A percentile compares a stretch with the other conserved stretches of the same genome.
phyloP scores from a whole-genome alignment of 1,140 invertebrate genomes.

The Drosophila neocordata region DNA sequence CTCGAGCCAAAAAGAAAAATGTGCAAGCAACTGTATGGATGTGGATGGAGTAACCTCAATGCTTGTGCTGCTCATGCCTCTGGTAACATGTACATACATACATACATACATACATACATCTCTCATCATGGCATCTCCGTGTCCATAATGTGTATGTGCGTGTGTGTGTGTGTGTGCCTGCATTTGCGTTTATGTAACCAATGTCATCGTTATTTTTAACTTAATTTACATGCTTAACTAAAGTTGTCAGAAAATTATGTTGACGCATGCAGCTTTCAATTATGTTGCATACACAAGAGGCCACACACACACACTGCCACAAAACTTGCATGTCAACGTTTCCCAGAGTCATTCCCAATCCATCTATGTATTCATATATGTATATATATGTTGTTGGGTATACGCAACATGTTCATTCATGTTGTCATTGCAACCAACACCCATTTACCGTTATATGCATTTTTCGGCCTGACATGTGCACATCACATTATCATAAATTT shows the following conservation, averaged over 20 bases:
- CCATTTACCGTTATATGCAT: slow-evolving; percentile 43
- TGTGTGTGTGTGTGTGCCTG: slow-evolving; percentile 38
- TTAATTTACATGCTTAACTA: slow-evolving; percentile 81
- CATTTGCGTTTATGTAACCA: slow-evolving; percentile 78
- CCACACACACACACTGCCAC: slow-evolving; percentile 2
- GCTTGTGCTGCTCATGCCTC: slow-evolving; percentile 24
- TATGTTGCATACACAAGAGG: slow-evolving; percentile 71
- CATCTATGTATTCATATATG: neutral
- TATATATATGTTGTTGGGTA: neutral
- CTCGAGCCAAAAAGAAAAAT: slow-evolving; percentile 55
- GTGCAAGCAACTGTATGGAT: slow-evolving; percentile 46
- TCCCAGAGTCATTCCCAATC: slow-evolving; percentile 15
- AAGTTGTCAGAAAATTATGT: slow-evolving; percentile 81
- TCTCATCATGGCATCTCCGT: neutral
- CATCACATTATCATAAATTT: slow-evolving; percentile 75
- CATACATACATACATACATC: too few species aligned
- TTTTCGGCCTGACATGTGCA: slow-evolving; percentile 63
- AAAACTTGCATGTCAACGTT: slow-evolving; percentile 9
- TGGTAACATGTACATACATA: neutral
- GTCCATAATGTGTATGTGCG: slow-evolving; percentile 22
- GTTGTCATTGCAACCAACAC: neutral
- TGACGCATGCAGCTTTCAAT: slow-evolving; percentile 80
- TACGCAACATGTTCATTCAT: slow-evolving; percentile 29
- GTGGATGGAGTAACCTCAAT: slow-evolving; percentile 14
- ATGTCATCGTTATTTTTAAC: slow-evolving; percentile 81